Evolutionary conservation across 2,888 invertebrate species (phyloP).

Genomic region (Corbicula japonica): DNA sequence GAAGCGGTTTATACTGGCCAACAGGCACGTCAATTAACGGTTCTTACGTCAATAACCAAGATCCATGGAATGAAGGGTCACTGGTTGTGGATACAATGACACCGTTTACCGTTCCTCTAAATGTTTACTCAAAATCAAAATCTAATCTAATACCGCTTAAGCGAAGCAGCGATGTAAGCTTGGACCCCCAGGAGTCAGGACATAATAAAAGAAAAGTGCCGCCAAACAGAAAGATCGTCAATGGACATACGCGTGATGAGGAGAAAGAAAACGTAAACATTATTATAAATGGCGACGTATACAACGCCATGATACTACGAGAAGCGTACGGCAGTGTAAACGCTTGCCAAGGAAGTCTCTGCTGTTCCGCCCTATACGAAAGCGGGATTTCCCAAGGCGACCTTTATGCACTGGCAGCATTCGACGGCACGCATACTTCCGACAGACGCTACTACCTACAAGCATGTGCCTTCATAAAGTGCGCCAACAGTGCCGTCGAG

Average conservation of each 20-base stretch:
- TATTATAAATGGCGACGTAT: slow-evolving; percentile 51
- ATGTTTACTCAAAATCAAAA: background rate
- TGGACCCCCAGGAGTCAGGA: background rate
- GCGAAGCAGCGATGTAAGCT: background rate
- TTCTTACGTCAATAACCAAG: slow-evolving; percentile 36
- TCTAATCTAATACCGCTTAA: background rate
- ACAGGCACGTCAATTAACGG: slow-evolving; percentile 51
- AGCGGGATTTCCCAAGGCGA: slow-evolving; percentile 20
- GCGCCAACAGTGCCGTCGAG: slow-evolving; percentile 35
- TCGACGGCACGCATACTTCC: slow-evolving; percentile 54
- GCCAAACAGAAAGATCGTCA: background rate
- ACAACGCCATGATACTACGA: slow-evolving; percentile 23
- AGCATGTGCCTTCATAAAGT: slow-evolving; percentile 52
- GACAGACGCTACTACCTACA: slow-evolving; percentile 45
- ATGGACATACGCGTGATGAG: background rate
- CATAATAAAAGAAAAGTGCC: background rate
- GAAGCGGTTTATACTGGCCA: slow-evolving; percentile 63
- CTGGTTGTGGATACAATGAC: slow-evolving; percentile 47
- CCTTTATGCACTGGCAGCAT: slow-evolving; percentile 52
- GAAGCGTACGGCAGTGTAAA: slow-evolving; percentile 10
- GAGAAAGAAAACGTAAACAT: slow-evolving; percentile 2
- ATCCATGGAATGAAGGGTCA: slow-evolving; percentile 22
- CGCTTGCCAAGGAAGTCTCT: slow-evolving; percentile 51
- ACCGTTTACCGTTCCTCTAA: slow-evolving; percentile 18
- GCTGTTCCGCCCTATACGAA: slow-evolving; percentile 46